Conservation (phyloP, 2,797 vertebrate genomes). For the Hypotaenidia okinawae region DNA sequence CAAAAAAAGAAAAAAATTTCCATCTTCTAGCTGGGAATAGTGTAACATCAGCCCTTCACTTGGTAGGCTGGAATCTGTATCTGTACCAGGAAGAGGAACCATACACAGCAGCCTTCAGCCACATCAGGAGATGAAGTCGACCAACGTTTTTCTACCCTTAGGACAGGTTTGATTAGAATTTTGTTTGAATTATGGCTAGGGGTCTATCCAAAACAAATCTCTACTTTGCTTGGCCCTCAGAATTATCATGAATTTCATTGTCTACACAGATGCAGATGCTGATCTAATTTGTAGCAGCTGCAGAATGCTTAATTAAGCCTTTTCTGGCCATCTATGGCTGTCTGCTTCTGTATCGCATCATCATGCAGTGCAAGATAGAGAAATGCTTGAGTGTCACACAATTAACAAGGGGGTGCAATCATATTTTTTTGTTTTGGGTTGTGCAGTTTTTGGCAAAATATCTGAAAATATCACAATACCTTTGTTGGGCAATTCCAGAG, state of each 20-base stretch:
- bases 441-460: conserved; percentile 54
- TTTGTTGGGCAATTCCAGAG: conserved; percentile 45
- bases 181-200: conserved; percentile 30
- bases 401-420: conserved; percentile 52
- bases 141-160: background rate
- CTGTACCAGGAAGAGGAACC: background rate
- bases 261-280: conserved; percentile 46
- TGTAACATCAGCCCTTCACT: background rate
- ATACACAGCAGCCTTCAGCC: background rate
- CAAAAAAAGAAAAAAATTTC: background rate
- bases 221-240: conserved; percentile 8
- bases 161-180: background rate
- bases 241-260: conserved; percentile 34
- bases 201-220: conserved; percentile 30
- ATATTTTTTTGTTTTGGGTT: conserved; percentile 31
- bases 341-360: conserved; percentile 32
- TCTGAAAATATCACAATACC: conserved; percentile 61
- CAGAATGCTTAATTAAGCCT: conserved; percentile 57
- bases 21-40: background rate
- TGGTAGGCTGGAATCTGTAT: background rate
- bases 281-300: conserved; percentile 53
- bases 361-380: background rate
- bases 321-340: conserved; percentile 51
- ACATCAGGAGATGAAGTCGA: background rate
- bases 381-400: conserved; percentile 44